A percentile compares a stretch with the other conserved stretches of the same genome.
phyloP scores from a whole-genome alignment of 2,888 invertebrate species.

The Amphimallon solstitiale region DNA sequence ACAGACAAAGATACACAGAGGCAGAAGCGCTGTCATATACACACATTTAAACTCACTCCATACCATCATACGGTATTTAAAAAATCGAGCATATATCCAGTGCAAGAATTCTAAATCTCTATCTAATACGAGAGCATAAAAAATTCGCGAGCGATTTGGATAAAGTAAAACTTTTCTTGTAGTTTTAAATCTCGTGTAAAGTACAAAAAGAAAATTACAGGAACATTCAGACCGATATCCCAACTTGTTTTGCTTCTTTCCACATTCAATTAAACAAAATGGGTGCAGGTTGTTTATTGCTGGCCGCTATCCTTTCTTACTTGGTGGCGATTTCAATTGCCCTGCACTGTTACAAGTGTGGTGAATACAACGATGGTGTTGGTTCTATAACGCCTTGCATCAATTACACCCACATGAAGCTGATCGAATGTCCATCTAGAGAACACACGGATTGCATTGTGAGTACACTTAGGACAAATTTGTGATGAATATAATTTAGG shows the following conservation, averaged over 20 bases:
- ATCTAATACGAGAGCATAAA: too few species aligned
- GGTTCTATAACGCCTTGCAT: conserved; percentile 87
- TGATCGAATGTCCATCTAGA: conserved; percentile 74
- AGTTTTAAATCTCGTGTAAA: too few species aligned
- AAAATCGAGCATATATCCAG: too few species aligned
- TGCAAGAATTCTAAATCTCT: too few species aligned
- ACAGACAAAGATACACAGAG: too few species aligned
- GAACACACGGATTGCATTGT: conserved; percentile 79
- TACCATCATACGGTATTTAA: too few species aligned
- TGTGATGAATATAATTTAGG: too few species aligned
- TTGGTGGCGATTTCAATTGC: conserved; percentile 61
- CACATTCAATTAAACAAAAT: conserved; percentile 34
- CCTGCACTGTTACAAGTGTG: conserved; percentile 79
- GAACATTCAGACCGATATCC: not conserved
- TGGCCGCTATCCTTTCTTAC: conserved; percentile 41
- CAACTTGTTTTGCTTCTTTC: not conserved
- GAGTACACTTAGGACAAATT: conserved; percentile 63
- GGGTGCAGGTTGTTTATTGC: conserved; percentile 41
- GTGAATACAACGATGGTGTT: conserved; percentile 86
- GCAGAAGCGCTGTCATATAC: too few species aligned
- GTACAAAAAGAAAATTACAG: not conserved
- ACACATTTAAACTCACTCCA: too few species aligned
- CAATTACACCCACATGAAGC: conserved; percentile 76
- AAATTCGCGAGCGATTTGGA: too few species aligned
- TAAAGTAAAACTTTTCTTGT: too few species aligned